phyloP scores from a whole-genome alignment of 2,113 vertebrate species.

The Aythya baeri region DNA sequence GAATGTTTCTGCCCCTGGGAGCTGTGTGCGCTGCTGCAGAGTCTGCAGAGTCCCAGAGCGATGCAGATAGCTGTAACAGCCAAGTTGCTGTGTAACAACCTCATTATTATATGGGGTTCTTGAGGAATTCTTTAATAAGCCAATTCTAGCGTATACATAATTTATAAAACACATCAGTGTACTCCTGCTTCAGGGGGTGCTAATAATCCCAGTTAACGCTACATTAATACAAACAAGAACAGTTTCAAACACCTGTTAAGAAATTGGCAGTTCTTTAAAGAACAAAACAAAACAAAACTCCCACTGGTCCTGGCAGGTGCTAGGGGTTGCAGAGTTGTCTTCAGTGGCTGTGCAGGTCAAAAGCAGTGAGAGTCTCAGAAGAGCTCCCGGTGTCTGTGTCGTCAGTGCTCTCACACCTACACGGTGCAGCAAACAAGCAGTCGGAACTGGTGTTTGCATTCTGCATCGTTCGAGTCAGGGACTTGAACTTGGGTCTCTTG shows the following conservation, averaged over 20 bases:
- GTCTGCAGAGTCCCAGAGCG: background rate
- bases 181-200: background rate
- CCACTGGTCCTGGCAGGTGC: background rate
- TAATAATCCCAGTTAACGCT: background rate
- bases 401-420: background rate
- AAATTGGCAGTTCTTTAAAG: background rate
- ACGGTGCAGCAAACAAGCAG: background rate
- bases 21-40: background rate
- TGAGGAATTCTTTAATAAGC: background rate
- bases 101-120: background rate
- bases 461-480: background rate
- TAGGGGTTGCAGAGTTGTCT: background rate
- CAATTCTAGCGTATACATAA: background rate
- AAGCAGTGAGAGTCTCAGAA: background rate
- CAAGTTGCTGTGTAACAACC: background rate
- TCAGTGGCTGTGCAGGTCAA: background rate
- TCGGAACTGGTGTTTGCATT: background rate
- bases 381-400: background rate
- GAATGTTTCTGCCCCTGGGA: background rate
- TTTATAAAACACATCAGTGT: background rate
- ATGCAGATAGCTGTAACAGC: background rate
- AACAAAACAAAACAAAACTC: background rate
- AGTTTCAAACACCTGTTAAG: background rate
- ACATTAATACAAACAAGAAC: background rate
- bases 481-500: background rate